These are phyloP conservation scores for Hoplodrina ambigua DNA, from an alignment of 2,888 invertebrate species.

Conservation along the genomic window DNA sequence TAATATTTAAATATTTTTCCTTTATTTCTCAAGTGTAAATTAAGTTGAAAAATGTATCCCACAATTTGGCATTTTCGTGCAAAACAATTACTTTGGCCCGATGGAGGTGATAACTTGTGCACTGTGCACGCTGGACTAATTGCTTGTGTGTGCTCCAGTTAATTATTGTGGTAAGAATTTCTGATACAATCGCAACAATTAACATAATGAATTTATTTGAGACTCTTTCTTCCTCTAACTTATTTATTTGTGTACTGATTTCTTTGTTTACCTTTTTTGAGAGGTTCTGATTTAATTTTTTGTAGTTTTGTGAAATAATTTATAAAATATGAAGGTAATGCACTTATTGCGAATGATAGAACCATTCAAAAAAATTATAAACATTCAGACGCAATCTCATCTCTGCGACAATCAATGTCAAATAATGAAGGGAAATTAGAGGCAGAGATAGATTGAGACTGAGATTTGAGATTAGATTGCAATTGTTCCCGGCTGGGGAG, in stretches of 20 bases:
- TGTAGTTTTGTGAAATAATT: neutral
- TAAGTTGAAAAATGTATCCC: constrained; percentile 69
- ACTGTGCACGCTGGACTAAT: constrained; percentile 54
- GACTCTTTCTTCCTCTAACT: constrained; percentile 37
- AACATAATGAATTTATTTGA: constrained; percentile 65
- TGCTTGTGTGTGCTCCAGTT: constrained; percentile 66
- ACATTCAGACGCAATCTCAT: too few species aligned
- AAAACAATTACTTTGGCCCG: constrained; percentile 81
- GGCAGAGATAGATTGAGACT: too few species aligned
- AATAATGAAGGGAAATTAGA: too few species aligned
- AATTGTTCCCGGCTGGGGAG: too few species aligned
- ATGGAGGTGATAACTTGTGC: constrained; percentile 73
- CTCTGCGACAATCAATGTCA: too few species aligned
- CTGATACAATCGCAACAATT: constrained; percentile 62
- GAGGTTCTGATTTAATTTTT: neutral
- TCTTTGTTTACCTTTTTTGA: constrained; percentile 20
- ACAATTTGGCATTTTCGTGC: constrained; percentile 74
- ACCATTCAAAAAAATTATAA: too few species aligned
- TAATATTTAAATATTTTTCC: constrained; percentile 17
- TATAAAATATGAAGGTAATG: too few species aligned
- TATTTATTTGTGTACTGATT: constrained; percentile 38
- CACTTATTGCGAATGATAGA: too few species aligned
- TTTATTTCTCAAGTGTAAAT: constrained; percentile 55
- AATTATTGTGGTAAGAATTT: constrained; percentile 68
- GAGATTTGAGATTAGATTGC: too few species aligned